These are phyloP conservation scores for Linurgus olivaceus DNA, from an alignment of 2,797 vertebrate genomes.

Conservation along the genomic window DNA sequence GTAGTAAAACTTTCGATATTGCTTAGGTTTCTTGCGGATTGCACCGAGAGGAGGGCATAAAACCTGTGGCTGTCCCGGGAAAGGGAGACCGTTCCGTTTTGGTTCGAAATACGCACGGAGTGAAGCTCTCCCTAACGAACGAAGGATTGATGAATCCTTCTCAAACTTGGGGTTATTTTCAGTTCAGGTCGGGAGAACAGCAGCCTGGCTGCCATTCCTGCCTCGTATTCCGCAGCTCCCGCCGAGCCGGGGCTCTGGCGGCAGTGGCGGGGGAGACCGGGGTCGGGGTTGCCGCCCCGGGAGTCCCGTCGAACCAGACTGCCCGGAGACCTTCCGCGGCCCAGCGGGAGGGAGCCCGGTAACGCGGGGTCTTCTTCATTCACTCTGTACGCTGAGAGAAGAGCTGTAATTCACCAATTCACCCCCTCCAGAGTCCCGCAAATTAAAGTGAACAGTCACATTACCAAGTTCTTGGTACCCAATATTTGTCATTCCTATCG, in stretches of 20 bases:
- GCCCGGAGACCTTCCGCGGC: background rate
- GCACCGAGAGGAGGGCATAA: fast-evolving
- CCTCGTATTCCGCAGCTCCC: background rate
- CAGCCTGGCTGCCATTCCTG: background rate
- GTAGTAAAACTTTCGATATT: background rate
- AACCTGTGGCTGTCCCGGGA: background rate
- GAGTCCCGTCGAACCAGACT: background rate
- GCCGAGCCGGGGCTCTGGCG: background rate
- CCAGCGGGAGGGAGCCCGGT: background rate
- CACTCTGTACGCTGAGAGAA: background rate
- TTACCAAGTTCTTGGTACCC: background rate
- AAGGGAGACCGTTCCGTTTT: background rate
- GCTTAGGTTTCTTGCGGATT: background rate
- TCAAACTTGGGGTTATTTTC: background rate
- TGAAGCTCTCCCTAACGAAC: background rate
- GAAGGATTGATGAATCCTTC: background rate
- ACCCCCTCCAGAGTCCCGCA: fast-evolving
- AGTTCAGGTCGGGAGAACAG: background rate
- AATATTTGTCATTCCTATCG: background rate
- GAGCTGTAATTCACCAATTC: background rate
- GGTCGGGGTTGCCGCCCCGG: background rate
- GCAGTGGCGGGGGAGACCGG: background rate
- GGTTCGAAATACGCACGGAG: background rate
- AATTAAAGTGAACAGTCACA: background rate
- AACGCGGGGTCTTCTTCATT: background rate